Conservation (phyloP, 2,888 invertebrate species). For the Tenthredo mesomela region DNA sequence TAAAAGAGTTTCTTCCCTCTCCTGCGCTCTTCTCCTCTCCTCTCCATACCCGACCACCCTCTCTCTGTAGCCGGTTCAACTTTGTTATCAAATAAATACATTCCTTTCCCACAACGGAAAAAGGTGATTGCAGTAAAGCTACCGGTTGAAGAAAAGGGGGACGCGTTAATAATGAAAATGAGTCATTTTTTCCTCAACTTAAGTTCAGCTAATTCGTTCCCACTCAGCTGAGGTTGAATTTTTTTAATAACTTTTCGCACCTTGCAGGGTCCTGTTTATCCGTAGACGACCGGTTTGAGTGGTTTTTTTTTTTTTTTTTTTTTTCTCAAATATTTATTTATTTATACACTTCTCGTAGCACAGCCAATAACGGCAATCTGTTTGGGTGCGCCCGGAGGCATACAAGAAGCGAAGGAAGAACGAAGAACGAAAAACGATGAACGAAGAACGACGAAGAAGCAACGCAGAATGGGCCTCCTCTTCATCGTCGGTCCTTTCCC, state of each 20-base stretch:
- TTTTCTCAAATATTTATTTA: constrained; percentile 21
- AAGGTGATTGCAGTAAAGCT: not conserved
- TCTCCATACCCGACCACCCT: not conserved
- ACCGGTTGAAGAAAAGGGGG: not conserved
- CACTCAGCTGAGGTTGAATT: not conserved
- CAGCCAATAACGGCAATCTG: constrained; percentile 43
- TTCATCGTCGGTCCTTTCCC: not conserved
- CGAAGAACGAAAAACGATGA: not conserved
- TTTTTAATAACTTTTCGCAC: not conserved
- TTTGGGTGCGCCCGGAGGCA: constrained; percentile 11
- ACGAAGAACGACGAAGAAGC: not conserved
- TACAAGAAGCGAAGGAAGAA: constrained; percentile 13
- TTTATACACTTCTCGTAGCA: constrained; percentile 19
- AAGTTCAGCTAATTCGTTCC: not conserved
- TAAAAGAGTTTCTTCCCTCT: constrained; percentile 44
- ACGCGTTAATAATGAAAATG: not conserved
- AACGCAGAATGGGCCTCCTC: constrained; percentile 18
- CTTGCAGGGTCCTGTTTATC: too few species aligned
- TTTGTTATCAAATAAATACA: constrained; percentile 33
- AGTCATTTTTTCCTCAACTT: not conserved
- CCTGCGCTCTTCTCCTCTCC: too few species aligned
- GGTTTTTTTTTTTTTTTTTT: not conserved
- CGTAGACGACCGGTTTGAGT: not conserved
- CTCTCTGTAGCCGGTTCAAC: not conserved
- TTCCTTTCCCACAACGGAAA: not conserved